phyloP scores from a whole-genome alignment of 2,113 vertebrate genomes.

The Oncorhynchus gorbuscha region DNA sequence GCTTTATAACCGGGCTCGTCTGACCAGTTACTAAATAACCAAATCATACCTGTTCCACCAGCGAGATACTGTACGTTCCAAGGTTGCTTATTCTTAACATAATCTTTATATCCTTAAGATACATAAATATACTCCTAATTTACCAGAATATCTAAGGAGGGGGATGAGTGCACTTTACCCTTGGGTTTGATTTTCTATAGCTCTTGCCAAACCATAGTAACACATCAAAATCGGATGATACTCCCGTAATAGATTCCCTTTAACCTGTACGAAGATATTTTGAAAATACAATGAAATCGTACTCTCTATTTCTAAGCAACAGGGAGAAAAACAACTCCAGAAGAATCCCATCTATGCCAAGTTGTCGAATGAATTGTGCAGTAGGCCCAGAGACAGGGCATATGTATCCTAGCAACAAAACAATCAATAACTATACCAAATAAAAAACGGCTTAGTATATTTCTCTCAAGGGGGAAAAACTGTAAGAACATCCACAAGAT shows the following conservation, averaged over 20 bases:
- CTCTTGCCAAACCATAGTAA: constrained; percentile 27
- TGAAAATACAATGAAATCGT: constrained; percentile 21
- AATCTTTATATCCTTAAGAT: not conserved
- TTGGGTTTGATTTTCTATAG: constrained; percentile 13
- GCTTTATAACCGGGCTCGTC: constrained; percentile 17
- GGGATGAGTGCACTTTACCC: not conserved
- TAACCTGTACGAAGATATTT: constrained; percentile 15
- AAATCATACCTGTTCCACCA: not conserved
- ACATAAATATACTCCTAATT: not conserved
- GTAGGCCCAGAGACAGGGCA: not conserved
- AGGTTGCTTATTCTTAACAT: too few relatives aligned
- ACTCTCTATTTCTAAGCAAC: constrained; percentile 18
- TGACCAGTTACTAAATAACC: constrained; percentile 48
- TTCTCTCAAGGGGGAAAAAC: not conserved
- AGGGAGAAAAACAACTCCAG: not conserved
- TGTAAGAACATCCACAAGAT: not conserved
- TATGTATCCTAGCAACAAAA: not conserved
- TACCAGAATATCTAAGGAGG: not conserved
- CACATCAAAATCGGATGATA: constrained; percentile 37
- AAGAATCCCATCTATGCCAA: not conserved
- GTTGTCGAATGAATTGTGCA: not conserved
- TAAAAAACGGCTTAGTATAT: not conserved
- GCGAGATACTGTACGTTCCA: not conserved
- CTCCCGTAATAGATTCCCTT: constrained; percentile 25
- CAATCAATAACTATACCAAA: not conserved